Evolutionary conservation across 2,113 vertebrate genomes (phyloP).

Genomic region (Sinocyclocheilus anshuiensis): DNA sequence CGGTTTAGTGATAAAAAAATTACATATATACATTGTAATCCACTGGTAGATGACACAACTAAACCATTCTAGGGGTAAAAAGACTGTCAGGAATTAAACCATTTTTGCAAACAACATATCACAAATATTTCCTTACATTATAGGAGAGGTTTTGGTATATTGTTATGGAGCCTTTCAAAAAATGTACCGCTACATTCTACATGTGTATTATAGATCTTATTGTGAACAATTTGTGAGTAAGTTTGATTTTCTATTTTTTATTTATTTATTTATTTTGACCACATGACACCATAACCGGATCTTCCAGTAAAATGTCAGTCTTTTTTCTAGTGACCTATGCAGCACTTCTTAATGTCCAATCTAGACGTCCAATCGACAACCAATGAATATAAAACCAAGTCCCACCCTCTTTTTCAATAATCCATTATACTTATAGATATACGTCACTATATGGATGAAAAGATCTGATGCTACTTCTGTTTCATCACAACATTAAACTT

Average conservation of each 20-base stretch:
- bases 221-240: not conserved
- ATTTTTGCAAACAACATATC: not conserved
- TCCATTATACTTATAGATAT: not conserved
- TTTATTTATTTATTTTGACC: not conserved
- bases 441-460: not conserved
- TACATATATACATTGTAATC: not conserved
- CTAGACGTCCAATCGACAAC: not conserved
- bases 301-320: not conserved
- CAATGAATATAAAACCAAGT: not conserved
- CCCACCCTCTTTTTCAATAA: not conserved
- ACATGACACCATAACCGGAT: not conserved
- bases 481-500: not conserved
- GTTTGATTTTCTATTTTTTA: not conserved
- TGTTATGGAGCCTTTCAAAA: too few relatives aligned
- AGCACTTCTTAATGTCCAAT: not conserved
- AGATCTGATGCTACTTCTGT: not conserved
- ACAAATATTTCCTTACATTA: not conserved
- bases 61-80: not conserved
- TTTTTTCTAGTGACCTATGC: too few relatives aligned
- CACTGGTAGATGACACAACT: not conserved
- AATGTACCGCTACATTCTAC: too few relatives aligned
- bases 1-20: not conserved
- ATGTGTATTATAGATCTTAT: not conserved
- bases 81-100: not conserved
- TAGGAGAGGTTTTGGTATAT: not conserved